These are phyloP conservation scores for Pelodiscus sinensis DNA, from an alignment of 2,113 vertebrate genomes.

Conservation along the genomic window DNA sequence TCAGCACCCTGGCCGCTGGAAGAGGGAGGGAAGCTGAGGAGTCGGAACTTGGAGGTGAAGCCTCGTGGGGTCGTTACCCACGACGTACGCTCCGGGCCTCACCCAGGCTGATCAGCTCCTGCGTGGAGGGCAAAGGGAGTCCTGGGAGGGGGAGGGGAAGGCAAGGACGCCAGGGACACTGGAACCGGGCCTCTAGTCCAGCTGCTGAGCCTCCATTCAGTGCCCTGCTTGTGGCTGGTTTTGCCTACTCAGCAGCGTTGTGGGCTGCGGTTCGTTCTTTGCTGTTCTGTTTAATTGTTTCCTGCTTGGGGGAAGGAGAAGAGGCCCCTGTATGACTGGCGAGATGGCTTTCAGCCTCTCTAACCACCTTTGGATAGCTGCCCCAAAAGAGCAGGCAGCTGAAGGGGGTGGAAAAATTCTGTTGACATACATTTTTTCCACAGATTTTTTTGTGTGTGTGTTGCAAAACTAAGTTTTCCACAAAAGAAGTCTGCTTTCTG, in stretches of 20 bases:
- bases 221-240: not conserved
- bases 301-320: not conserved
- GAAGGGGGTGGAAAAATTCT: not conserved
- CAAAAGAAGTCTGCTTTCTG: not conserved
- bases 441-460: not conserved
- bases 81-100: accelerated
- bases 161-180: not conserved
- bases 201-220: not conserved
- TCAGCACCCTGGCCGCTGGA: constrained; percentile 58
- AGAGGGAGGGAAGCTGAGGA: not conserved
- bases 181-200: not conserved
- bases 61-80: accelerated
- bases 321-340: not conserved
- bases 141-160: not conserved
- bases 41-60: accelerated
- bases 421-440: not conserved
- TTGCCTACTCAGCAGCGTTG: not conserved
- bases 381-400: not conserved
- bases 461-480: not conserved
- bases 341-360: not conserved
- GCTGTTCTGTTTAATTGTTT: not conserved
- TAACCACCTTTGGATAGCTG: not conserved
- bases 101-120: not conserved
- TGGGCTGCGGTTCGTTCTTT: not conserved
- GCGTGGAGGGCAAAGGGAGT: not conserved